Base-by-base conservation (phyloP, 2,888 invertebrate genomes). In the Noctua janthina region DNA sequence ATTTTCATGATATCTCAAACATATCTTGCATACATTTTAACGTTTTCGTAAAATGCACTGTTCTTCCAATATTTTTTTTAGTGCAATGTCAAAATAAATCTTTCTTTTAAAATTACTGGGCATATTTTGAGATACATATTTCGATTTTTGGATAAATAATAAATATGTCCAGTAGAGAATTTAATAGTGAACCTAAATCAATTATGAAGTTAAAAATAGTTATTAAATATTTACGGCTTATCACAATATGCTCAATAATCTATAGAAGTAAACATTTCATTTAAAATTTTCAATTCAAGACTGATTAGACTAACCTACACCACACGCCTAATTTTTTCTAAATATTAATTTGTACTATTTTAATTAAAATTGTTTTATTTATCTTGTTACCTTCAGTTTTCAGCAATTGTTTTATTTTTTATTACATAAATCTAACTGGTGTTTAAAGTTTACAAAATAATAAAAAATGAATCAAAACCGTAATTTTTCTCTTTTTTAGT, bases 241-340 rank as follows among this genome's bases (percentile, higher is more conserved):
- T 91, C 90, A 91, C 89, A 90, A 90, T 87, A 92, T 93, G 95
- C 94, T 95, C 95, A 95, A 94, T 91, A 91, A 88, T 90, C 89
- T 89, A 88, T 89, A 89, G 84, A 87, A 81, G 76, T 79, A 74
- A 74, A 82, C 73, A 87, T 69, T 89, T 90, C 82, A 89, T 91
- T 92, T 92, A 82, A 91, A 94, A 92, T 92, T 94, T 94, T 96
- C 95, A 92, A 95, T 94, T 94, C 95, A 96, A 96, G 96, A 96
- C 96, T 96, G 96, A 96, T 94, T 96, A 96, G 96, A 95, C 92
- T 95, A 92, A 95, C 94, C 93, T 92, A 91, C 90, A 90, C 88
- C 90, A 88, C 90, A 90, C 87, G 78, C 84, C 83, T 89, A 78
- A 68, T 85, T 85, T 79, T 78, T 74, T 17, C 17, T 13, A 39